Percentiles rank a stretch among this genome's conserved stretches.
Conservation (phyloP, 2,888 invertebrate species). For the Cephus runcator region DNA sequence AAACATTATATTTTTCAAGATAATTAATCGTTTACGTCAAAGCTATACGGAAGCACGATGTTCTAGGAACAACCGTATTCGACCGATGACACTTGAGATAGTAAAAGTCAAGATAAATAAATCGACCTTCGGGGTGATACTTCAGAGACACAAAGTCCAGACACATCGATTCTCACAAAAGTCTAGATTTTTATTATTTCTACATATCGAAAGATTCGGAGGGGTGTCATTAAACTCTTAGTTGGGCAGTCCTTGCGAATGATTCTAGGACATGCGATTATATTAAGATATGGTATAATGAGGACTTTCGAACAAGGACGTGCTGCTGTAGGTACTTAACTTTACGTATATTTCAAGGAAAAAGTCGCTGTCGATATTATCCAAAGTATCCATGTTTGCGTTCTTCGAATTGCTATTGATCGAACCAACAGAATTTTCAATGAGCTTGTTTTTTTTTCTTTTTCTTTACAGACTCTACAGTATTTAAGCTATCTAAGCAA, state of each 20-base stretch:
- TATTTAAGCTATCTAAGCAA: background rate
- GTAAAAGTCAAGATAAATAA: background rate
- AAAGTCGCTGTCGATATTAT: constrained; percentile 54
- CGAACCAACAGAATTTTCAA: background rate
- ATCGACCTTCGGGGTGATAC: background rate
- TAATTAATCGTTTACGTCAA: background rate
- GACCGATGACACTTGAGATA: background rate
- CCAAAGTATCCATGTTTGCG: constrained; percentile 50
- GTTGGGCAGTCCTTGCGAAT: background rate
- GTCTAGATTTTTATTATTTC: background rate
- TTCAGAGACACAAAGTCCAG: background rate
- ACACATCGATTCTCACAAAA: background rate
- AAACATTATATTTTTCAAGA: background rate
- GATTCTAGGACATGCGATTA: background rate
- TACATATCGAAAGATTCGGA: background rate
- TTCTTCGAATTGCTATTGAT: background rate
- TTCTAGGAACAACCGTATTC: background rate
- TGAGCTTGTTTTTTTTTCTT: background rate
- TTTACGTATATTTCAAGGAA: constrained; percentile 53
- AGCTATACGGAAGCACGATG: background rate
- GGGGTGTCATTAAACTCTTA: background rate
- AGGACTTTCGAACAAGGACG: background rate
- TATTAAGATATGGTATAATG: background rate
- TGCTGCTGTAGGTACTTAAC: constrained; percentile 49
- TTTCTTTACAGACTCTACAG: background rate